phyloP scores from a whole-genome alignment of 2,113 vertebrate genomes.

The Oxyruncus cristatus region DNA sequence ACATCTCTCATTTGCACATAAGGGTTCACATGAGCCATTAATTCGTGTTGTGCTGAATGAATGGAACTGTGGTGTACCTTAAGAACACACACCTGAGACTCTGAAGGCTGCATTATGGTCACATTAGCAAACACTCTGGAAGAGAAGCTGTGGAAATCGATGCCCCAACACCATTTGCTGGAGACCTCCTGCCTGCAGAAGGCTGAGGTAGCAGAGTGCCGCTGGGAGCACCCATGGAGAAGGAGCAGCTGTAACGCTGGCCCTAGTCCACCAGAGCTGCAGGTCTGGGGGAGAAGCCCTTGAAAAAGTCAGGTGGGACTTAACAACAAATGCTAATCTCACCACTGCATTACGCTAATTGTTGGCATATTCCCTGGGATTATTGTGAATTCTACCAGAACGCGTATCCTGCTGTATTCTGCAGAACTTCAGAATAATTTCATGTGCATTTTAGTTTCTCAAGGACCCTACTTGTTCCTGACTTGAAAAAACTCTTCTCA shows the following conservation, averaged over 20 bases:
- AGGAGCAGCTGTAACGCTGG: background rate
- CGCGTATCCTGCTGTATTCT: background rate
- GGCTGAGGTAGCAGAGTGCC: background rate
- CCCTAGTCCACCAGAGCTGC: background rate
- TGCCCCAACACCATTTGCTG: background rate
- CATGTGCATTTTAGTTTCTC: background rate
- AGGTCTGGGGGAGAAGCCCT: background rate
- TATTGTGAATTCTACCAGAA: background rate
- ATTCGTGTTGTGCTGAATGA: background rate
- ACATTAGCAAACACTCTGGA: background rate
- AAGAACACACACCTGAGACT: background rate
- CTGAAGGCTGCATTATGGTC: background rate
- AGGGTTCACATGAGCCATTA: background rate
- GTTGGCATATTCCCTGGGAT: background rate
- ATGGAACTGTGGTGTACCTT: background rate
- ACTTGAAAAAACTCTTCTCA: background rate
- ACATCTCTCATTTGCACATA: background rate
- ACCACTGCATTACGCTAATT: background rate
- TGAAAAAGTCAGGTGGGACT: background rate
- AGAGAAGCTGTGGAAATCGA: background rate
- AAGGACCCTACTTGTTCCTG: background rate
- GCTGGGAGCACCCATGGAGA: background rate
- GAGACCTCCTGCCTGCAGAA: background rate
- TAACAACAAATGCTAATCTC: background rate
- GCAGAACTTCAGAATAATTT: background rate